Base-by-base conservation (phyloP, 2,888 invertebrate genomes). In the Cheilosia pagana region DNA sequence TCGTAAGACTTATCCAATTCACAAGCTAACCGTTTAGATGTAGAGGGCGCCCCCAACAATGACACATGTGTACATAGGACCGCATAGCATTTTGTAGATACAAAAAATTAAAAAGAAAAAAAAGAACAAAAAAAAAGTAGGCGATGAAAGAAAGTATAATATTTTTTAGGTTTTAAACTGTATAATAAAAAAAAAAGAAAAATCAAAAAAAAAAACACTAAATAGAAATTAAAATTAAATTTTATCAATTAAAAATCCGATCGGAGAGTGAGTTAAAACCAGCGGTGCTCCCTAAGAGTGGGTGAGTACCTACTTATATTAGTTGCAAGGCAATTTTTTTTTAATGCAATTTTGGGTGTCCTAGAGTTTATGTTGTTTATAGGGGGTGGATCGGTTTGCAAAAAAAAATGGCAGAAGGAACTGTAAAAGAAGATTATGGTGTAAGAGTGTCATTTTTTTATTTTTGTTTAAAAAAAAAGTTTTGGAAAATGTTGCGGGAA, bases 41-140 rank as follows among this genome's bases (percentile, higher is more conserved):
- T 28, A 65, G 5, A 83, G 65, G 60, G 78, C 76, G 65, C 55
- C 45, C 45, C 57, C 48, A 39, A 65, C 65, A 67, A 68, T 53
- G 28, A 70, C 68, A 72, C 67, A 82, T 71, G 41, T 85, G 85
- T 85, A 85, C 28, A 85, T 85, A 85, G 12, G 60, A 85, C 65
- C 81, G 75, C 81, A 85, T 85, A 85, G 85, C 85, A 85, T 76
- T 76, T 75, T 85, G 85, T 85, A 85, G 85, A 85, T 85, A 85
- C 59, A 83, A 50, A 53, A 74, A 35, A 12, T 12, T 35, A 12
- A 35, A 12, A 35, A 12, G 12, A 8, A 25, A 25, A 25, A 28
- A 35, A 35, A 35, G 3, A 35, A 10, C 10, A 10, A 45, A 55
- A 57, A 19, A 25, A 25, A 41, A 35, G 48, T 31, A 67, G 53